These are phyloP conservation scores for Tubulanus polymorphus DNA, from an alignment of 2,888 invertebrate genomes.

Conservation along the genomic window DNA sequence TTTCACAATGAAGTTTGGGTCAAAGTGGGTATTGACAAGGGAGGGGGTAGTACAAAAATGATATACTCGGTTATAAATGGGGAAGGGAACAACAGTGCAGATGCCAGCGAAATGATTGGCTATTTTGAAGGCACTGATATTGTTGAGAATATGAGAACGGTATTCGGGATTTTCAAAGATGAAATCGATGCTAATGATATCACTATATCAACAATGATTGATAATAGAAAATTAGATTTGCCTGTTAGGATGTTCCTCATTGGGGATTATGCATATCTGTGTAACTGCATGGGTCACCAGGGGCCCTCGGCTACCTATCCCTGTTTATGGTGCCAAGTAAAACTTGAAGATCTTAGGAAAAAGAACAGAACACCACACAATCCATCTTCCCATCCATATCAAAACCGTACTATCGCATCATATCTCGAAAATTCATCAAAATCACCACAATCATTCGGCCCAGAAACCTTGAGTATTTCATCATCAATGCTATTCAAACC, in stretches of 20 bases:
- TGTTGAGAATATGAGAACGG: not conserved
- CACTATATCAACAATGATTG: not conserved
- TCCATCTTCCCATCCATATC: too few species aligned
- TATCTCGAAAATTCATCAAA: too few species aligned
- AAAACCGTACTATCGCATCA: too few species aligned
- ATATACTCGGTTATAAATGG: not conserved
- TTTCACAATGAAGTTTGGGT: too few species aligned
- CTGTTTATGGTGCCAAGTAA: not conserved
- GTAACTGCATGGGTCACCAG: not conserved
- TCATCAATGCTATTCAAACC: too few species aligned
- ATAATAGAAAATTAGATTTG: not conserved
- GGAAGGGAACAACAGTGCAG: not conserved
- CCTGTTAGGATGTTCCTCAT: not conserved
- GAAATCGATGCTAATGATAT: not conserved
- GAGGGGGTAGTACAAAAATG: not conserved
- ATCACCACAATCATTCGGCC: too few species aligned
- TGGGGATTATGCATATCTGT: not conserved
- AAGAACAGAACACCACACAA: not conserved
- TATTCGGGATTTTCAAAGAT: too few species aligned
- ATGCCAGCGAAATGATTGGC: not conserved
- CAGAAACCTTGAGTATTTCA: too few species aligned
- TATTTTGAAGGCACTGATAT: not conserved
- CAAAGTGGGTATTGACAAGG: too few species aligned
- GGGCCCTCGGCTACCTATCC: not conserved
- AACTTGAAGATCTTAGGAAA: not conserved